Evolutionary conservation across 2,888 invertebrate genomes (phyloP), one percentile per base, ranked within the genome.

Genomic region (Philopedon plagiatum): DNA sequence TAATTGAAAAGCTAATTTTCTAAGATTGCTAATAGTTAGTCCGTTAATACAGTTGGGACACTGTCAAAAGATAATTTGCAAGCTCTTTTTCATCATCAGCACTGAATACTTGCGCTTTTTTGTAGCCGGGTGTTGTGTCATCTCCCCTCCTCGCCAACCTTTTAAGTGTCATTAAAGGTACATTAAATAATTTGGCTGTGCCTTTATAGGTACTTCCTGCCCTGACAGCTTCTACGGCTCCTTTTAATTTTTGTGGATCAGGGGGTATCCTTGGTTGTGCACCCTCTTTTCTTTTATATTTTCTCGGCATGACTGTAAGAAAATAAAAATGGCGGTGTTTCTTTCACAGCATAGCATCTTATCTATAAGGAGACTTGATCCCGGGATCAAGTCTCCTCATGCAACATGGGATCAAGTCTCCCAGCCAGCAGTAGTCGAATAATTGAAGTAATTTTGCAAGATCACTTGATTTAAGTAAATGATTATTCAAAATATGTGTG

Each of bases 1-100:
- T 26, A 23, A 62, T 15, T 62, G 46, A 26, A 26, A 26, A 26
- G 62, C 46, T 46, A 62, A 46, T 37, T 37, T 11, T 11, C 37
- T 4, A 11, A 37, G 9, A 5, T 37, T 37, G 2, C 2, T 11
- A 5, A 37, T 4, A 11, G 5, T 37, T 37, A 37, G 11, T 9
- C n/a, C n/a, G 9, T n/a, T 37, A 37, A 37, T 37, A 9, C n/a
- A 37, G 37, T 2, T 11, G 11, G 2, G 37, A 37, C 2, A 11
- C 37, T 7, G 5, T 5, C 2, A 37, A 11, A 37, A 37, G 37
- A 11, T 37, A 37, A 2, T 37, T 11, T 9, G 37, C 37, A 37
- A 37, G 37, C 9, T 37, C 5, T 11, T 11, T n/a, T n/a, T 37
- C 37, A 2, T 37, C 37, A 7, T 37, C 37, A 11, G 2, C 2